Percentiles rank a stretch among this genome's conserved stretches.
These are phyloP conservation scores for Gouania willdenowi DNA, from an alignment of 2,797 vertebrate species.

Conservation along the genomic window DNA sequence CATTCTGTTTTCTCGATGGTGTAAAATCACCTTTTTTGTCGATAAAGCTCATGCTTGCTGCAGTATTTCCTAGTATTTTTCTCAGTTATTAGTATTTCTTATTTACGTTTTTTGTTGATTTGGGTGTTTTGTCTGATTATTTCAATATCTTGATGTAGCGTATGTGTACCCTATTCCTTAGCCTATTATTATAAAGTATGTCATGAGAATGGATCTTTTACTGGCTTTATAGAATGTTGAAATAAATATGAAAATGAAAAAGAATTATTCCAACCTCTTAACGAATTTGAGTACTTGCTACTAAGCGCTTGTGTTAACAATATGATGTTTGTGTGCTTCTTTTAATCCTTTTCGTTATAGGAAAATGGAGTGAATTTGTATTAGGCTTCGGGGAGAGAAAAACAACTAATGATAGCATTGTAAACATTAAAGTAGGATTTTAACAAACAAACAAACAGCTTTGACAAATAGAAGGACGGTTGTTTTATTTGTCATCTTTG, in stretches of 20 bases:
- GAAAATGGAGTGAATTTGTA: conserved; percentile 99
- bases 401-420: conserved; percentile 97
- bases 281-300: conserved; percentile 94
- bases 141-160: conserved; percentile 90
- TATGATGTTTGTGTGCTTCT: conserved; percentile 98
- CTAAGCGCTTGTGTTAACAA: conserved; percentile 98
- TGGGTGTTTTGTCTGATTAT: conserved; percentile 79
- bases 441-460: conserved; percentile 92
- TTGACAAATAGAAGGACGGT: conserved; percentile 96
- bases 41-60: conserved; percentile 87
- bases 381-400: conserved; percentile 93
- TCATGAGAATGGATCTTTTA: conserved; percentile 99
- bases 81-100: conserved; percentile 72
- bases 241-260: conserved; percentile 85
- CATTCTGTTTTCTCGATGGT: conserved; percentile 87
- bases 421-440: conserved; percentile 96
- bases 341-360: conserved; percentile 99
- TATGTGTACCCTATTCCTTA: conserved; percentile 90
- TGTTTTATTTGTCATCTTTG: conserved; percentile 99
- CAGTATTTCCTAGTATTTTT: conserved; percentile 91
- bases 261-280: conserved; percentile 94
- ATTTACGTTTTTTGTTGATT: conserved; percentile 69
- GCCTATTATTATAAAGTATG: conserved; percentile 95
- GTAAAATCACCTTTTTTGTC: conserved; percentile 91
- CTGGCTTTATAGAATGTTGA: conserved; percentile 99